Conservation (phyloP, 2,888 invertebrate species). For the Acholoe squamosa region DNA sequence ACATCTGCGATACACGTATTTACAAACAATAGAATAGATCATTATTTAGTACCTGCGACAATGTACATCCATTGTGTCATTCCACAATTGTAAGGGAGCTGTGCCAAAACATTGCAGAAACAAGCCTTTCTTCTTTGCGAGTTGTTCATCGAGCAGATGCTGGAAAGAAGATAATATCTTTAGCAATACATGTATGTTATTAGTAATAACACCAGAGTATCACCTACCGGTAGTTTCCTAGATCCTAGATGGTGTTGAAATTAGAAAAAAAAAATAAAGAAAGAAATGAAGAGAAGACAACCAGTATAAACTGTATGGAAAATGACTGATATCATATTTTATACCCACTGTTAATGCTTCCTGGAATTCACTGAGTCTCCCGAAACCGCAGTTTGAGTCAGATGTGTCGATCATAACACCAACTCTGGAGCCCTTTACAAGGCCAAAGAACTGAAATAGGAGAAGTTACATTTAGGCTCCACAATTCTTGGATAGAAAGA, state of each 20-base stretch:
- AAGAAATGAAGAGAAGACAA: not conserved
- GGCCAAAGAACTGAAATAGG: slow-evolving; percentile 80
- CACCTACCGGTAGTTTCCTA: not conserved
- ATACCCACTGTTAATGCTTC: slow-evolving; percentile 80
- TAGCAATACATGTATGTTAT: too few relatives aligned
- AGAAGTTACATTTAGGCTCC: too few relatives aligned
- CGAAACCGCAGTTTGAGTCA: slow-evolving; percentile 82
- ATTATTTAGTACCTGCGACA: slow-evolving; percentile 81
- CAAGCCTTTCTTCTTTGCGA: slow-evolving; percentile 78
- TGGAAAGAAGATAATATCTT: slow-evolving; percentile 69
- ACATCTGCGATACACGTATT: too few relatives aligned
- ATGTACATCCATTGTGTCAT: slow-evolving; percentile 79
- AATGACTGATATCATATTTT: too few relatives aligned
- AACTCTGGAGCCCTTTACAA: slow-evolving; percentile 79
- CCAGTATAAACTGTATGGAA: not conserved
- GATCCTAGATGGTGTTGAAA: not conserved
- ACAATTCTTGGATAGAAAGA: too few relatives aligned
- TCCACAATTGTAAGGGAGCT: slow-evolving; percentile 80
- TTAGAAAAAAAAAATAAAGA: not conserved
- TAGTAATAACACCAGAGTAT: too few relatives aligned
- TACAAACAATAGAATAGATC: slow-evolving; percentile 70
- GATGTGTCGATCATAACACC: slow-evolving; percentile 82
- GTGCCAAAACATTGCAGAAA: slow-evolving; percentile 82
- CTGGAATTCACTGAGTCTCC: slow-evolving; percentile 80
- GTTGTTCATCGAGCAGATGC: slow-evolving; percentile 83